Evolutionary conservation across 2,888 invertebrate species (phyloP), one percentile per base, ranked within the genome.

Genomic region (Drosophila emarginata): DNA sequence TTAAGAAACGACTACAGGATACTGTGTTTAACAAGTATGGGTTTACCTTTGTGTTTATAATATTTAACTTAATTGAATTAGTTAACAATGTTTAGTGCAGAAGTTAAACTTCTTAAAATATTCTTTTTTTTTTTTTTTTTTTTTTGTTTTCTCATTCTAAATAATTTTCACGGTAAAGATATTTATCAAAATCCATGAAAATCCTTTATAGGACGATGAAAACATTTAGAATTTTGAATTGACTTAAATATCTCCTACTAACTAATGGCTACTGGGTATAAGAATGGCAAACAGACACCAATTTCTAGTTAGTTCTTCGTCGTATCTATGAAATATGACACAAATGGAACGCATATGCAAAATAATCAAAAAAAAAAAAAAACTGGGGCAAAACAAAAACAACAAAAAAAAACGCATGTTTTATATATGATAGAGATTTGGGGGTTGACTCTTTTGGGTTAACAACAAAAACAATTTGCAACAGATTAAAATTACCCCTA

Each of bases 401-500:
- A 26, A 9, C 14, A 39, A 39, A 23, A n/a, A 21, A 15, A 9
- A 50, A 59, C 64, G 60, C 64, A 71, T 71, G 71, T 40, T 71
- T 72, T 72, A 61, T 71, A 64, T 72, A 61, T 71, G 71, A 71
- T 72, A 64, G 60, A 72, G 72, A 71, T 71, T 71, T 71, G 72
- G 72, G 60, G 65, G 18, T 64, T 71, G 72, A 72, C 69, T 53
- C 61, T 63, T 59, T 54, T 53, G 23, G 61, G 40, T 12, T 36
- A 50, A 72, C 53, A 69, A 76, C 80, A 87, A 90, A 90, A 91
- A 90, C 90, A 90, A 91, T 91, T 90, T 90, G 89, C 84, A 88
- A 80, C 89, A 89, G 91, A 90, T 90, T 91, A 90, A 90, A 91
- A 91, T 91, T 89, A 89, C 89, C 87, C 90, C 90, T 87, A 78